Evolutionary conservation across 2,113 vertebrate genomes (phyloP).

Genomic region (Gnathochromis pfefferi): DNA sequence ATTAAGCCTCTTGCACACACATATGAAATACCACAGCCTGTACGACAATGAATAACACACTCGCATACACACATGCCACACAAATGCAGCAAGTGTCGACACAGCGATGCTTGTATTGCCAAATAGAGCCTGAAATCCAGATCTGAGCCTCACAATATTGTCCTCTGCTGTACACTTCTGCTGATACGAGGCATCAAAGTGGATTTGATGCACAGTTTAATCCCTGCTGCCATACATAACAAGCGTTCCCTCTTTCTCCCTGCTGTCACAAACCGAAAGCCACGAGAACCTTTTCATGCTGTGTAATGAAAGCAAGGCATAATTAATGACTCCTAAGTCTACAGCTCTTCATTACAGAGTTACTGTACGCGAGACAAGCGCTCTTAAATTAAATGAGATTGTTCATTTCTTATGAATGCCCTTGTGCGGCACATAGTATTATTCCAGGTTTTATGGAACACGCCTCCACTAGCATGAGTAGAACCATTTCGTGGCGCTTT

Average conservation of each 20-base stretch:
- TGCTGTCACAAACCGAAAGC: background rate
- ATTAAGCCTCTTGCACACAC: background rate
- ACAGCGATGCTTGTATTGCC: background rate
- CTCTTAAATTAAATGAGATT: background rate
- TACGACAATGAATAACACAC: background rate
- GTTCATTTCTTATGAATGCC: background rate
- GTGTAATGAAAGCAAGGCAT: constrained; percentile 25
- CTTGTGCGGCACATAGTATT: background rate
- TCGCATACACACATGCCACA: background rate
- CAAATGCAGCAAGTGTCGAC: background rate
- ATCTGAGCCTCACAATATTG: background rate
- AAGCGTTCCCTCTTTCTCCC: background rate
- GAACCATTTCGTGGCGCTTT: background rate
- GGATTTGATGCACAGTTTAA: constrained; percentile 18
- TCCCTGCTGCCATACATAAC: background rate
- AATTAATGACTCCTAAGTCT: constrained; percentile 31
- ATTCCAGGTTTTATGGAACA: background rate
- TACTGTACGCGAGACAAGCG: background rate
- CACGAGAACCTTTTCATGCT: background rate
- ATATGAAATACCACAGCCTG: background rate
- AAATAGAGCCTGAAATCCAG: constrained; percentile 20
- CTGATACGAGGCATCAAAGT: constrained; percentile 22
- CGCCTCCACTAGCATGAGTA: background rate
- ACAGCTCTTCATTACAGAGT: background rate
- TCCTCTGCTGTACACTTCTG: background rate